Conservation (phyloP, 2,888 invertebrate genomes). For the Griposia aprilina region DNA sequence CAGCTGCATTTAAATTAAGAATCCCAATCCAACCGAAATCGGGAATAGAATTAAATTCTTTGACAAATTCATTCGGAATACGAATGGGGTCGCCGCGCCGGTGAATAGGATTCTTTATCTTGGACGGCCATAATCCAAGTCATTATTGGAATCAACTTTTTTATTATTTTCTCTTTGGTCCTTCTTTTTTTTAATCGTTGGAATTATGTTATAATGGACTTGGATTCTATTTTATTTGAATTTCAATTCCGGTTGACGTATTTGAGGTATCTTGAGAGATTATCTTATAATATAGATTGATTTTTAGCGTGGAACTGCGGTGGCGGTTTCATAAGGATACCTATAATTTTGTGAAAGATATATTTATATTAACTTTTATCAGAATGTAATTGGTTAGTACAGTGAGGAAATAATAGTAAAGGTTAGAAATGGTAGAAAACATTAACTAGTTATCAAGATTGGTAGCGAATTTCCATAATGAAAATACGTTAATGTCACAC, state of each 20-base stretch:
- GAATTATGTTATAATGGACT: slow-evolving; percentile 34
- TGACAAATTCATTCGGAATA: slow-evolving; percentile 60
- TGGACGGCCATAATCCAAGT: slow-evolving; percentile 53
- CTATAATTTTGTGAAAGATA: neutral
- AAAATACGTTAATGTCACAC: neutral
- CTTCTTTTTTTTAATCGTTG: slow-evolving; percentile 37
- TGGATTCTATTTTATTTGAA: slow-evolving; percentile 22
- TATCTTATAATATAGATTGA: slow-evolving; percentile 22
- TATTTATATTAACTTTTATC: neutral
- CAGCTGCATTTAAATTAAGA: slow-evolving; percentile 50
- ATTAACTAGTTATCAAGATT: neutral
- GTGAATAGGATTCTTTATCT: slow-evolving; percentile 62
- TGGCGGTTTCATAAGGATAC: neutral
- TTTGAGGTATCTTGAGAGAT: slow-evolving; percentile 12
- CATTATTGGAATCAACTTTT: slow-evolving; percentile 63
- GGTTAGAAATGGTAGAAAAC: neutral
- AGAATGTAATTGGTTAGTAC: neutral
- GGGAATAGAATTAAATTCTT: slow-evolving; percentile 62
- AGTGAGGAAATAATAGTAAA: neutral
- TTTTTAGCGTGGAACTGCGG: neutral
- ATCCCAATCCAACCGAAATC: slow-evolving; percentile 47
- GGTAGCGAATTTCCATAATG: neutral
- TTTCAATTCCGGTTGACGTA: slow-evolving; percentile 7
- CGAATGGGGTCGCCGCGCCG: slow-evolving; percentile 51
- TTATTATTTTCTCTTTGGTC: slow-evolving; percentile 48